These are phyloP conservation scores for Campylomormyrus numenius DNA, from an alignment of 2,113 vertebrate species.

Conservation along the genomic window DNA sequence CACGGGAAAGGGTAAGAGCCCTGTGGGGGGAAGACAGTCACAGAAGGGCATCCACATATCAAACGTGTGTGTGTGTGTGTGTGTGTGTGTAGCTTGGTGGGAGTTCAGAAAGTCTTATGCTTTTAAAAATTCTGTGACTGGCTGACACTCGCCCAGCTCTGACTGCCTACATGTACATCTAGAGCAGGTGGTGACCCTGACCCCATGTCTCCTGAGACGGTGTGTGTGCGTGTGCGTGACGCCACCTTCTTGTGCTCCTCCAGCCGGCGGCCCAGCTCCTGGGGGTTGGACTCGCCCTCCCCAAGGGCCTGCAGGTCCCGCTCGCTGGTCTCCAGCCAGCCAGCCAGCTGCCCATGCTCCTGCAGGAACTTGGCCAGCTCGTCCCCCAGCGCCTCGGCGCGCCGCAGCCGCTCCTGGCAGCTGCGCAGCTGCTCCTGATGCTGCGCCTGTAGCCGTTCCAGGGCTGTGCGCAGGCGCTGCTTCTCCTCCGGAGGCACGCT, in stretches of 20 bases:
- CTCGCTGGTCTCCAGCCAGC: conserved; percentile 81
- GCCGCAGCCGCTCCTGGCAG: conserved; percentile 72
- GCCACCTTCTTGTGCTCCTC: conserved; percentile 65
- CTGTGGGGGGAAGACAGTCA: neutral
- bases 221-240: neutral
- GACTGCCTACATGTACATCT: no score
- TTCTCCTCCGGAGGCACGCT: conserved; percentile 66
- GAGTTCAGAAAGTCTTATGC: neutral
- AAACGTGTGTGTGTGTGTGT: neutral
- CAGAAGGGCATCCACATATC: neutral
- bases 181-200: neutral
- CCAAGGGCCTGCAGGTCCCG: conserved; percentile 66
- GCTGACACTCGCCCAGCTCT: no score
- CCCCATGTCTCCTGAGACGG: neutral
- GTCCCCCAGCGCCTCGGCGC: conserved; percentile 68
- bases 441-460: conserved; percentile 66
- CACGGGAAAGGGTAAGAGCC: neutral
- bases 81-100: neutral
- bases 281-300: conserved; percentile 54
- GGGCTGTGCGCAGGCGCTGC: conserved; percentile 56
- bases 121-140: no score
- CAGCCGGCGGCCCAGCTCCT: conserved; percentile 56
- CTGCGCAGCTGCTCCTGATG: conserved; percentile 63
- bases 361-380: conserved; percentile 84
- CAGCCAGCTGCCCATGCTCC: conserved; percentile 71